phyloP scores from a whole-genome alignment of 2,888 invertebrate species.

The Mactromeris polynyma region DNA sequence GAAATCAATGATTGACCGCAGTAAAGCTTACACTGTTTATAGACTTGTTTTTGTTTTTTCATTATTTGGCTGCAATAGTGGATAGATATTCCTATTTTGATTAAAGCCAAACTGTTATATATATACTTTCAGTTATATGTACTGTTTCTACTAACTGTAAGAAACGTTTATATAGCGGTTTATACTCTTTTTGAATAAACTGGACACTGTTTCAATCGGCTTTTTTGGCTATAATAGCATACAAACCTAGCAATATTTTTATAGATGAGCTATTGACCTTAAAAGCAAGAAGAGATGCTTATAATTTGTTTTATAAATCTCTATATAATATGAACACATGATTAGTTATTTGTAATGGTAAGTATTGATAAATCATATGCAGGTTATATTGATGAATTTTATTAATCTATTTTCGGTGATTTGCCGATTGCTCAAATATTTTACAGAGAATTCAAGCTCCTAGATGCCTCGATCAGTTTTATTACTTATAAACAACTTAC shows the following conservation, averaged over 20 bases:
- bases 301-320: too few species aligned
- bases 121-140: not conserved
- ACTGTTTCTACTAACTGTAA: not conserved
- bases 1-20: conserved; percentile 4
- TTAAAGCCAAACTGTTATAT: not conserved
- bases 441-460: not conserved
- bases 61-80: not conserved
- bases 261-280: too few species aligned
- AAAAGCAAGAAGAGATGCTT: too few species aligned
- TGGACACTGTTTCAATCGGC: not conserved
- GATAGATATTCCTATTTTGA: not conserved
- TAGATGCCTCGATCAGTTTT: not conserved
- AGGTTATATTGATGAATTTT: too few species aligned
- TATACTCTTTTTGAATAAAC: not conserved
- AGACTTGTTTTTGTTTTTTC: not conserved
- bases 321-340: too few species aligned
- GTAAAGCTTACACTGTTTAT: not conserved
- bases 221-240: too few species aligned
- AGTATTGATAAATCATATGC: too few species aligned
- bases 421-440: too few species aligned
- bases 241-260: too few species aligned
- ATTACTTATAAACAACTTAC: not conserved
- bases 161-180: not conserved
- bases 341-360: too few species aligned
- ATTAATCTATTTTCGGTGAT: too few species aligned